A percentile compares a stretch with the other conserved stretches of the same genome.
Conservation (phyloP, 2,888 invertebrate species). For the Ceriagrion tenellum region DNA sequence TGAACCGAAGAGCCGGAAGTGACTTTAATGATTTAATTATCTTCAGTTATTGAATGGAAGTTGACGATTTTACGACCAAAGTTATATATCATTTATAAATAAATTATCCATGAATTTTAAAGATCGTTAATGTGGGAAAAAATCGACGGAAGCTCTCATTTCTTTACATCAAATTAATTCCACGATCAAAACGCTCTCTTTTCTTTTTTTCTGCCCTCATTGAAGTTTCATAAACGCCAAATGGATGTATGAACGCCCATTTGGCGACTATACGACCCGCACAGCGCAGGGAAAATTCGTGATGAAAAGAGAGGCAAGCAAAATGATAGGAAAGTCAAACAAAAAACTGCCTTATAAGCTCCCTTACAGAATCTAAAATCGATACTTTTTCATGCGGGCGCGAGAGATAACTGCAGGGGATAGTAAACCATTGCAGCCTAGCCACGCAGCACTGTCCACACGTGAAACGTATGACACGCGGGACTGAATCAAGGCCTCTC, state of each 20-base stretch:
- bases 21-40: too few relatives aligned
- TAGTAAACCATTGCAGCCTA: not conserved
- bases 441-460: not conserved
- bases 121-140: not conserved
- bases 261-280: not conserved
- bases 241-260: not conserved
- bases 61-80: too few relatives aligned
- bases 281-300: not conserved
- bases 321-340: not conserved
- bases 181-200: not conserved
- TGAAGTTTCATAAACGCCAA: not conserved
- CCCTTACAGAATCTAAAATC: not conserved
- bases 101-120: too few relatives aligned
- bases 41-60: too few relatives aligned
- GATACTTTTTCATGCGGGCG: not conserved
- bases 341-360: not conserved
- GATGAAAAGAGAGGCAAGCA: not conserved
- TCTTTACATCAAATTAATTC: not conserved
- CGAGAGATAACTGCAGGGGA: not conserved
- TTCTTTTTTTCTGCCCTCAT: not conserved
- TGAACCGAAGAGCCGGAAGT: too few relatives aligned
- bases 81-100: too few relatives aligned
- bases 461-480: not conserved
- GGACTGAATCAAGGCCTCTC: not conserved
- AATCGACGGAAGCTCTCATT: not conserved